These are phyloP conservation scores for Iselma pallidipennis DNA, from an alignment of 2,888 invertebrate species.

Conservation along the genomic window DNA sequence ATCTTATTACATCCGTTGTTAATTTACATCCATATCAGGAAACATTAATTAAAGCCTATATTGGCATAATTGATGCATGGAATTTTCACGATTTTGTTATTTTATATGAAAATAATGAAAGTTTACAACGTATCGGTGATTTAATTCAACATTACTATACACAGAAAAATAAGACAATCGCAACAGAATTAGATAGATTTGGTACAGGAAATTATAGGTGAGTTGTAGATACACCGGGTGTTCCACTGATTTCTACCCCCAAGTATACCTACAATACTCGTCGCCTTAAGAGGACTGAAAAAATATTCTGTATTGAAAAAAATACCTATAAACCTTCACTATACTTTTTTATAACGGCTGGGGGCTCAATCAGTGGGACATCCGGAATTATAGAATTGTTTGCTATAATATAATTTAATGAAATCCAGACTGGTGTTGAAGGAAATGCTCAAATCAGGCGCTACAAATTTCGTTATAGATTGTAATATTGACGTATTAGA, in stretches of 20 bases:
- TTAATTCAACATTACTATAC: constrained; percentile 58
- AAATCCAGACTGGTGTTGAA: constrained; percentile 52
- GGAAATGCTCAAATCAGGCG: constrained; percentile 55
- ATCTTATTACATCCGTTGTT: constrained; percentile 76
- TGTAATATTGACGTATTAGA: constrained; percentile 57
- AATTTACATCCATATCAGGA: constrained; percentile 89
- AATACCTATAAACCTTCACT: not conserved
- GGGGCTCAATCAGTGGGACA: not conserved
- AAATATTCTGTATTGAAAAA: too few species aligned
- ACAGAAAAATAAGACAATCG: constrained; percentile 51
- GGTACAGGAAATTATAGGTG: constrained; percentile 60
- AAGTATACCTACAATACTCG: too few species aligned
- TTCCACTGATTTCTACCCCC: too few species aligned
- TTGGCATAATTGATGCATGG: constrained; percentile 72
- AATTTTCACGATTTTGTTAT: constrained; percentile 87
- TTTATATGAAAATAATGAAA: constrained; percentile 71
- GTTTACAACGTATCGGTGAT: constrained; percentile 60
- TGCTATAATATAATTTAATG: not conserved
- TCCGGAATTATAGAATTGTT: not conserved
- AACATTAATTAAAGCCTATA: constrained; percentile 62
- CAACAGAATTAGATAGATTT: constrained; percentile 54
- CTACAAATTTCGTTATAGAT: constrained; percentile 60
- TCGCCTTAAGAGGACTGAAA: too few species aligned
- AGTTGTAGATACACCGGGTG: not conserved
- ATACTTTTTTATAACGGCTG: not conserved